Base-by-base conservation (phyloP, 2,888 invertebrate genomes). In the Lydus trimaculatus region DNA sequence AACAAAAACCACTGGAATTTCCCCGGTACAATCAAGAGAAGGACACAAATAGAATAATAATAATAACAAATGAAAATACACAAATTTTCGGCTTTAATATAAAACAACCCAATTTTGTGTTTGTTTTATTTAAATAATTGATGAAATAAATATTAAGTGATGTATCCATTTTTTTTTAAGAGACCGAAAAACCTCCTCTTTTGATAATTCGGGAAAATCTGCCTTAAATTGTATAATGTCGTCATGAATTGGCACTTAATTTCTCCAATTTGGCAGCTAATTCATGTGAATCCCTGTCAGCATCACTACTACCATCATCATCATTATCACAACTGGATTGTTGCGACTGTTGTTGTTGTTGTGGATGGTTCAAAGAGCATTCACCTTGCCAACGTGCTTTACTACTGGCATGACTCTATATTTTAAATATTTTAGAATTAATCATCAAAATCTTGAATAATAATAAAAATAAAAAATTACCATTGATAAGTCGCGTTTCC, bases 401-500 rank as follows among this genome's bases (percentile, higher is more conserved):
- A 72, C 90, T 89, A 79, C 89, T 89, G 64, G 91, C 89, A 83
- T 92, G 92, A 60, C 91, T 91, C 92, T 92, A 86, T 64, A 61
- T 59, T 39, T 66, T n/a, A n/a, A n/a, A n/a, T n/a, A n/a, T n/a
- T n/a, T n/a, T n/a, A n/a, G n/a, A n/a, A n/a, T n/a, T n/a, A n/a
- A n/a, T n/a, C n/a, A n/a, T n/a, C n/a, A n/a, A n/a, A n/a, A n/a
- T n/a, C n/a, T n/a, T n/a, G n/a, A n/a, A n/a, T n/a, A n/a, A n/a
- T n/a, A n/a, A n/a, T n/a, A n/a, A n/a, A 36, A 13, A 36, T 36
- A 15, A 13, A 15, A 36, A 43, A 8, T 88, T 84, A 94, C 93
- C 91, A 91, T 90, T 76, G 91, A 90, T 75, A 93, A 89, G 85
- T 94, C 92, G 75, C 94, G 88, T 79, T 91, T 91, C 94, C 94